Conservation (phyloP, 2,888 invertebrate species). For the Nemapogon koenigi region DNA sequence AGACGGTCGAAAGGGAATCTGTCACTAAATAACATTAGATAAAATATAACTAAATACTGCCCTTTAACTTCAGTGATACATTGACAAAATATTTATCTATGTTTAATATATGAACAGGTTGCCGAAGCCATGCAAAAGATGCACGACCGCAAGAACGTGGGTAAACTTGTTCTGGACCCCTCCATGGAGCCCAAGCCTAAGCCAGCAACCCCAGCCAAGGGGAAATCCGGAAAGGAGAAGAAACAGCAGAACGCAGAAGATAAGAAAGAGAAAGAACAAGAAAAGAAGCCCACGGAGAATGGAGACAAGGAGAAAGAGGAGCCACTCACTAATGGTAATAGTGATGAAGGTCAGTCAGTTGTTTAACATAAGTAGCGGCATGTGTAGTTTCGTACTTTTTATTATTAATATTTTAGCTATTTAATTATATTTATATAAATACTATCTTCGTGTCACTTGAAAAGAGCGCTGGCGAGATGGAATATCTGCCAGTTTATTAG, state of each 20-base stretch:
- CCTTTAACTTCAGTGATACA: no score
- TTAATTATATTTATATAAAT: no score
- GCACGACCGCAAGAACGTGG: slow-evolving; percentile 91
- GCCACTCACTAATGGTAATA: slow-evolving; percentile 60
- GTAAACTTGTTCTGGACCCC: slow-evolving; percentile 85
- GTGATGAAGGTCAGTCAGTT: slow-evolving; percentile 56
- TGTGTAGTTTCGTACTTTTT: slow-evolving; percentile 34
- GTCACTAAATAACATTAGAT: no score
- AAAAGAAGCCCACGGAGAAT: slow-evolving; percentile 31
- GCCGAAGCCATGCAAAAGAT: slow-evolving; percentile 92
- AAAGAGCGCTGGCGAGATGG: no score
- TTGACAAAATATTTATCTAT: no score
- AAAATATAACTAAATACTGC: no score
- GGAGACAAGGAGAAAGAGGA: slow-evolving; percentile 59
- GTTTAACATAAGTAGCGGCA: slow-evolving; percentile 12
- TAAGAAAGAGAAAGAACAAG: slow-evolving; percentile 45
- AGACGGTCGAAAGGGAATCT: no score
- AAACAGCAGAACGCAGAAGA: slow-evolving; percentile 70
- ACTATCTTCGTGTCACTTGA: no score
- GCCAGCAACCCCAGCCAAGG: slow-evolving; percentile 79
- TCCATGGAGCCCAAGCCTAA: slow-evolving; percentile 80
- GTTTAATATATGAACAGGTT: slow-evolving; percentile 69
- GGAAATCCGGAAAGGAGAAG: slow-evolving; percentile 74
- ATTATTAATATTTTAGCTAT: background rate
- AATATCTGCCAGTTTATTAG: no score